These are phyloP conservation scores for Pardalotus punctatus DNA, from an alignment of 2,113 vertebrate genomes.

Conservation along the genomic window DNA sequence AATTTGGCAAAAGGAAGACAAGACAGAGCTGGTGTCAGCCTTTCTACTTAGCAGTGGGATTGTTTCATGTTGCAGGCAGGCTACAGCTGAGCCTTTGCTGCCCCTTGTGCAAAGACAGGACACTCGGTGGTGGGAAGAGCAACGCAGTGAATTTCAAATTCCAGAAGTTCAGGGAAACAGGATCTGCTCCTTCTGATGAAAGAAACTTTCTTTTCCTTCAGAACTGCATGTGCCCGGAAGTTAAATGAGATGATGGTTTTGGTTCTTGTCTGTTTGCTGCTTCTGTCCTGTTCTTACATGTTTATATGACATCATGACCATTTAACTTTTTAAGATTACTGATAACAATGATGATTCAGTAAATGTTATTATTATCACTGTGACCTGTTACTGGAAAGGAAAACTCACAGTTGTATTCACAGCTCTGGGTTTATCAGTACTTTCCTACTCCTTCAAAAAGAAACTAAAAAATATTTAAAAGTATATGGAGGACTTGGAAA, in stretches of 20 bases:
- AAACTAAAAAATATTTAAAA: neutral
- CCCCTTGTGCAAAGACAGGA: fast-evolving
- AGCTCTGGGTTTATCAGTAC: neutral
- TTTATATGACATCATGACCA: neutral
- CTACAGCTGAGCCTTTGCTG: neutral
- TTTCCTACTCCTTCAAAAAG: neutral
- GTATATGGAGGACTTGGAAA: neutral
- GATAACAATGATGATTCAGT: neutral
- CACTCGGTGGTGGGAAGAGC: neutral
- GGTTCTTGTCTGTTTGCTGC: neutral
- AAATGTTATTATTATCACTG: neutral
- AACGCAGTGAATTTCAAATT: neutral
- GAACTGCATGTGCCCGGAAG: fast-evolving
- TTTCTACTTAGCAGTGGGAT: neutral
- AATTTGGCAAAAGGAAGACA: neutral
- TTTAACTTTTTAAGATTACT: neutral
- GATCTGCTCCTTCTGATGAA: neutral
- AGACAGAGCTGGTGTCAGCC: neutral
- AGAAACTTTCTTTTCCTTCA: neutral
- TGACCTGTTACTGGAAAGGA: fast-evolving
- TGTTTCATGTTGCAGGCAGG: neutral
- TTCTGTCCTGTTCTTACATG: neutral
- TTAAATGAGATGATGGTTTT: neutral
- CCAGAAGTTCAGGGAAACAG: neutral
- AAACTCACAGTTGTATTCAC: neutral